phyloP scores from a whole-genome alignment of 2,797 vertebrate species.

The Phrynocephalus vlangalii region DNA sequence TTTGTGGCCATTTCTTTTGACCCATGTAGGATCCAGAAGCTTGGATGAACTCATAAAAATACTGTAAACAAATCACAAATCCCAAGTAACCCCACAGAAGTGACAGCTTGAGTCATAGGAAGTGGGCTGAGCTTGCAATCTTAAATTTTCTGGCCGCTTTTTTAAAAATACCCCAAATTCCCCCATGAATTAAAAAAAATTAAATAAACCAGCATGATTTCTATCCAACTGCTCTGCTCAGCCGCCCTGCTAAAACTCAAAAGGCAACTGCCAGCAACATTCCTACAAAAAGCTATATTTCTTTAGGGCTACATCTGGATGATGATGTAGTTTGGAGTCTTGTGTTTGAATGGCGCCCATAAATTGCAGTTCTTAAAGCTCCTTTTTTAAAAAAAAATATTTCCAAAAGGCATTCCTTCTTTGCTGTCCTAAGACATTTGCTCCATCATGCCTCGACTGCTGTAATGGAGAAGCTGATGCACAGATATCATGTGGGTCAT shows the following conservation, averaged over 20 bases:
- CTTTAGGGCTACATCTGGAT: neutral
- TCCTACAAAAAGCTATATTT: neutral
- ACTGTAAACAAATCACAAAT: neutral
- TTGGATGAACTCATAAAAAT: conserved; percentile 4
- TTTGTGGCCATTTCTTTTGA: conserved; percentile 11
- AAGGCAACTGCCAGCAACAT: neutral
- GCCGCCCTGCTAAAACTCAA: conserved; percentile 8
- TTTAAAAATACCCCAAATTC: conserved; percentile 22
- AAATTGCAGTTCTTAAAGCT: conserved; percentile 10
- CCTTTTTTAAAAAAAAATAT: neutral
- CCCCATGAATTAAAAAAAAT: conserved; percentile 2
- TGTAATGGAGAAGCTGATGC: too few species aligned
- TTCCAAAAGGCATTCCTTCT: too few species aligned
- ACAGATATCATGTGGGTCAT: too few species aligned
- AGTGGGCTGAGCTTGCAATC: neutral
- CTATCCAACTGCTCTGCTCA: neutral
- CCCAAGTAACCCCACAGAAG: conserved; percentile 43
- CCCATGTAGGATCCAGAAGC: neutral
- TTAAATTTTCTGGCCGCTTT: neutral
- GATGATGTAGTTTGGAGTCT: neutral
- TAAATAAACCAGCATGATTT: neutral
- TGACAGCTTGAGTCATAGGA: neutral
- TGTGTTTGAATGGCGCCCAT: neutral
- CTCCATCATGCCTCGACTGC: too few species aligned
- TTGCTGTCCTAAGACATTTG: too few species aligned